Base-by-base conservation (phyloP, 2,797 vertebrate genomes). In the Champsocephalus gunnari region DNA sequence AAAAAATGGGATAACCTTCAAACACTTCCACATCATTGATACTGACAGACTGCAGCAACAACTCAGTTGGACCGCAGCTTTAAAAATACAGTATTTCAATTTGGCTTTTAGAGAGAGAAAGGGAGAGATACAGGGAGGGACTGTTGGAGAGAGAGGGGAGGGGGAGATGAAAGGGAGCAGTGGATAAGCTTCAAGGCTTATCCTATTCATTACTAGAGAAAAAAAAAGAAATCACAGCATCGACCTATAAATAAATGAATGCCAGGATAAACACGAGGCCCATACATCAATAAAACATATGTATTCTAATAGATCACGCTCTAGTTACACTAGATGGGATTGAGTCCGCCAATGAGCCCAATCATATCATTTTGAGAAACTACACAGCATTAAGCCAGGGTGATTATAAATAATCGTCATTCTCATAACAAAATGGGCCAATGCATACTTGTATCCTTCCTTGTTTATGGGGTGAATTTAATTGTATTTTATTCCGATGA, bases 201-300 rank as follows among this genome's bases (percentile, higher is more conserved):
- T 93, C 91, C 92, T 93, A 92, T 92, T 93, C 92, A 94, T 94
- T 94, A 94, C 93, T 91, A 87, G 79, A 82, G 81, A 87, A 71
- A 68, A 81, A 84, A 81, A 88, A 86, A 84, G 24, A 89, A 89
- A 91, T 90, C 87, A 88, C 91, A 89, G 91, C 83, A 88, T 90
- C 87, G 83, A 90, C 88, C 91, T 92, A 93, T 92, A 93, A 94
- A 93, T 93, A 92, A 94, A 93, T 92, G 88, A 94, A 93, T 91
- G 90, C 85, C 83, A 86, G 90, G 84, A 92, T 93, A 93, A 93
- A 93, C 90, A 93, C 53, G 80, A 58, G 87, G 90, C 87, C 83
- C 86, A 88, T 89, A 89, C 89, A 93, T 93, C 92, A 93, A 93
- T 93, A 94, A 93, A 93, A 92, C 90, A 92, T 91, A 92, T 92